phyloP scores from a whole-genome alignment of 2,113 vertebrate genomes.

The Rhinogobius similis region DNA sequence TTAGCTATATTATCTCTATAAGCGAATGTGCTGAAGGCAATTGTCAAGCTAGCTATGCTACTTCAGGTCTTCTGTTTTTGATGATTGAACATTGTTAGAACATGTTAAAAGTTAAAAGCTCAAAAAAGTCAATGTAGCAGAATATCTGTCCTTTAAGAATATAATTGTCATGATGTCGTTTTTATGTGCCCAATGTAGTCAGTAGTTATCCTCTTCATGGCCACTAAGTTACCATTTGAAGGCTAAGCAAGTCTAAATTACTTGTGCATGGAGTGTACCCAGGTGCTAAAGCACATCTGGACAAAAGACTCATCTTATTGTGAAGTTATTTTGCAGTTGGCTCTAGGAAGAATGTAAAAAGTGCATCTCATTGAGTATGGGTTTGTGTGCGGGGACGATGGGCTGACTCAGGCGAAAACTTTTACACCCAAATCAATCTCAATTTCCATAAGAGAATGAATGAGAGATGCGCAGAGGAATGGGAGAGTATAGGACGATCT shows the following conservation, averaged over 20 bases:
- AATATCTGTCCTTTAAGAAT: no score
- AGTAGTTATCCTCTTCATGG: no score
- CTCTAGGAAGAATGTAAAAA: constrained; percentile 14
- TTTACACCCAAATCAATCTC: constrained; percentile 58
- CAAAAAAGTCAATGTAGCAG: no score
- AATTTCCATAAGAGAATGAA: constrained; percentile 58
- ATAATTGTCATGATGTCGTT: no score
- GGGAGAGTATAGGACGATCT: constrained; percentile 41
- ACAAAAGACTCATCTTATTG: constrained; percentile 34
- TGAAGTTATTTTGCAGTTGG: constrained; percentile 19
- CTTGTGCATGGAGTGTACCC: constrained; percentile 31
- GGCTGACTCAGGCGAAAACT: constrained; percentile 53
- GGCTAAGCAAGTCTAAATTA: constrained; percentile 13
- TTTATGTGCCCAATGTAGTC: no score
- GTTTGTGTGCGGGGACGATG: constrained; percentile 26
- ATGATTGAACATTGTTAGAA: no score
- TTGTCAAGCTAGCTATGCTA: no score
- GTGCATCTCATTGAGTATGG: constrained; percentile 26
- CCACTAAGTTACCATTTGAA: neutral
- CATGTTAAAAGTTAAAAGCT: no score
- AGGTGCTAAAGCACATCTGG: constrained; percentile 29
- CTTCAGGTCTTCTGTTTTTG: no score
- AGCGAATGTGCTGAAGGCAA: no score
- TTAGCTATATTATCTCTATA: no score
- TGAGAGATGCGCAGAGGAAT: constrained; percentile 42